A percentile compares a stretch with the other conserved stretches of the same genome.
Evolutionary conservation across 1,140 invertebrate species (phyloP).

Genomic region (Macrocentrus cingulum): DNA sequence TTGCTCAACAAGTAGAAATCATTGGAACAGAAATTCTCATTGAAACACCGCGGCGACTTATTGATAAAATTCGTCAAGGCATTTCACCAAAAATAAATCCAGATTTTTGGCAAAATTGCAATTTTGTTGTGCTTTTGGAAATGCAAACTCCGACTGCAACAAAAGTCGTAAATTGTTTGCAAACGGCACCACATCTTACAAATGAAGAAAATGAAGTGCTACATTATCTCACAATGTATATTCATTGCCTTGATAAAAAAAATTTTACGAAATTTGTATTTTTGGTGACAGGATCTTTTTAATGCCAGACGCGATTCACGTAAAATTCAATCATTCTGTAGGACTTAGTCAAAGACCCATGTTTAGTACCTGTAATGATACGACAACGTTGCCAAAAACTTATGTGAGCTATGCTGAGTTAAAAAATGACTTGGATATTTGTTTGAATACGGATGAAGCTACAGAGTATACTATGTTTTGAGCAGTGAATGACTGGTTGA

Average conservation of each 20-base stretch:
- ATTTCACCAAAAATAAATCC: conserved; percentile 1
- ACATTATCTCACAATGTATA: neutral
- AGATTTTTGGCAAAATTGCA: conserved; percentile 8
- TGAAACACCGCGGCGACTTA: conserved; percentile 1
- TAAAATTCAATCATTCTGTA: conserved; percentile 9
- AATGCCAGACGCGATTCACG: neutral
- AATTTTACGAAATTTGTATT: conserved; percentile 6
- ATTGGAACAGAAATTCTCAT: conserved; percentile 11
- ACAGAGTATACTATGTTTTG: neutral
- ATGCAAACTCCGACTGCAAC: conserved; percentile 11
- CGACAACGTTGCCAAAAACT: neutral
- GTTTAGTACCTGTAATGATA: neutral
- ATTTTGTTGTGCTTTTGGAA: conserved; percentile 11
- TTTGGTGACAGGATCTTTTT: conserved; percentile 1
- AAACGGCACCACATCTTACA: neutral
- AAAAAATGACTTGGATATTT: conserved; percentile 2
- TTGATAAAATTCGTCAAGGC: conserved; percentile 13
- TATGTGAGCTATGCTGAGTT: neutral
- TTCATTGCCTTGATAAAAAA: conserved; percentile 2
- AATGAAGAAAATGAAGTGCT: neutral
- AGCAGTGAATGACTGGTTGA: too few relatives aligned
- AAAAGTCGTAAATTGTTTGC: conserved; percentile 10
- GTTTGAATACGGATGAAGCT: neutral
- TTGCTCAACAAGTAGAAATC: conserved; percentile 7
- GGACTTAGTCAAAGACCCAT: conserved; percentile 3